phyloP scores from a whole-genome alignment of 1,140 invertebrate species.

The Sycophila sp. region DNA sequence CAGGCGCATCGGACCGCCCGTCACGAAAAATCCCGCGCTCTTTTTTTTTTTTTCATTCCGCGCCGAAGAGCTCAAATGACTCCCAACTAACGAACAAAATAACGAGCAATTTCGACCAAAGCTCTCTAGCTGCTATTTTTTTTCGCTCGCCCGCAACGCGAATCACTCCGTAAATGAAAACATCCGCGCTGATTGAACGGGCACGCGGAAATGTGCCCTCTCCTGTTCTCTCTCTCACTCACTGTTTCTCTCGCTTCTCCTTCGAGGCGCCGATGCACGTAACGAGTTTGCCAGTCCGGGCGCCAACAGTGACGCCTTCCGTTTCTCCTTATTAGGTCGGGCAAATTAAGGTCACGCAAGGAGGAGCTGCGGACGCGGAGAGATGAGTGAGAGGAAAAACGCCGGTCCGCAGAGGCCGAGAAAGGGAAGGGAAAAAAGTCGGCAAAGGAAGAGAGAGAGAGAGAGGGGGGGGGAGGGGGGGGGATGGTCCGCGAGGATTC shows the following conservation, averaged over 20 bases:
- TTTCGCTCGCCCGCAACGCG: neutral
- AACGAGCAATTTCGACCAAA: conserved; percentile 26
- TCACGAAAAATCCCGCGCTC: no score
- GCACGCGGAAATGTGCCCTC: neutral
- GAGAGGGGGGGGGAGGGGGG: neutral
- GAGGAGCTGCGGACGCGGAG: neutral
- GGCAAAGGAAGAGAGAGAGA: neutral
- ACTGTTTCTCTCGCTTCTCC: neutral
- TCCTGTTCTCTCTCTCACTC: conserved; percentile 17
- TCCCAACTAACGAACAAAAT: conserved; percentile 4
- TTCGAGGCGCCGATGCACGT: conserved; percentile 29
- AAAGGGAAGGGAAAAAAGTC: neutral
- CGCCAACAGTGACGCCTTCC: neutral
- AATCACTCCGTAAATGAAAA: conserved; percentile 39
- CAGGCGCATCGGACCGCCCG: no score
- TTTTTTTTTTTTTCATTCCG: neutral
- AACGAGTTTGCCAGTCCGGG: conserved; percentile 28
- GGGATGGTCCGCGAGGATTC: conserved; percentile 13
- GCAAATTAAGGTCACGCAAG: conserved; percentile 38
- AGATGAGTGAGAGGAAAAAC: neutral
- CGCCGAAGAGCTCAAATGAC: neutral
- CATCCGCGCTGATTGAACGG: conserved; percentile 38
- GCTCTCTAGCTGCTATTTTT: neutral
- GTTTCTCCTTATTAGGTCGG: conserved; percentile 26
- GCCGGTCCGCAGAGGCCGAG: neutral